A percentile compares a stretch with the other conserved stretches of the same genome.
phyloP scores from a whole-genome alignment of 2,113 vertebrate species.

The Leucosticte australis region DNA sequence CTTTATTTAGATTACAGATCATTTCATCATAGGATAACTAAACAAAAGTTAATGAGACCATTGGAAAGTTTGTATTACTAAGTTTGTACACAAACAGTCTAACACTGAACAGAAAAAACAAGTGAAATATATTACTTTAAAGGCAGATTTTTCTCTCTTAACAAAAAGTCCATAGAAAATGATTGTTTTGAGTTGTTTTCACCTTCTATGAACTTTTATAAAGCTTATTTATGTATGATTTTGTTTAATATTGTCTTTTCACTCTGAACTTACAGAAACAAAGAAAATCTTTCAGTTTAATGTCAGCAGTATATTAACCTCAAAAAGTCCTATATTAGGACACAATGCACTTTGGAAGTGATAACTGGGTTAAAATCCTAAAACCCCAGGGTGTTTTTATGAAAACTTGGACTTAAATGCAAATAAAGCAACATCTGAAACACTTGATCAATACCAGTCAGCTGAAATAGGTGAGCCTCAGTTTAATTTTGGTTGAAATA shows the following conservation, averaged over 20 bases:
- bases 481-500: slow-evolving; percentile 23
- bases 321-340: slow-evolving; percentile 4
- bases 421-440: slow-evolving; percentile 13
- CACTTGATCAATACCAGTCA: neutral
- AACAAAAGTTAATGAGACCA: neutral
- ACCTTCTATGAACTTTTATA: neutral
- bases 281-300: neutral
- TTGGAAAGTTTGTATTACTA: neutral
- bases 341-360: neutral
- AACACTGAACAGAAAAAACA: neutral
- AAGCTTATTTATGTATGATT: neutral
- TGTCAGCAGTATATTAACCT: neutral
- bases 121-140: neutral
- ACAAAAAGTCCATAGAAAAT: neutral
- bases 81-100: neutral
- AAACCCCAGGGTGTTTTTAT: neutral
- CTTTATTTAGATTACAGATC: neutral
- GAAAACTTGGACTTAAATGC: neutral
- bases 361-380: neutral
- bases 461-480: neutral
- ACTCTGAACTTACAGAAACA: neutral
- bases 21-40: neutral
- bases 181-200: neutral
- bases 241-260: neutral
- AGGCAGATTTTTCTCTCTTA: neutral